A percentile compares a stretch with the other conserved stretches of the same genome.
Conservation (phyloP, 2,888 invertebrate species). For the Abrostola triplasia region DNA sequence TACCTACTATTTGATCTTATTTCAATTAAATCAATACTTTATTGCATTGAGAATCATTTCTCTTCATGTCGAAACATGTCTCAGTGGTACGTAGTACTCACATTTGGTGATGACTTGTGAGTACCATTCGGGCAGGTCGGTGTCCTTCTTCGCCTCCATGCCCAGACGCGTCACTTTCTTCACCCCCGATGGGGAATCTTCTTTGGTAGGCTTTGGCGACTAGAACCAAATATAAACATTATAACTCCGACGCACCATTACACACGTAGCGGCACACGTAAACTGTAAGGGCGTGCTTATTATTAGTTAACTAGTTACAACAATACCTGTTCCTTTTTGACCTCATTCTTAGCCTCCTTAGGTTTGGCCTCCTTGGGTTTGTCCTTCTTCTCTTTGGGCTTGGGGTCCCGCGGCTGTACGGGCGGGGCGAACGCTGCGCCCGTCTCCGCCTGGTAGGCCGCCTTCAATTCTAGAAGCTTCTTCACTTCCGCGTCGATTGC, state of each 20-base stretch:
- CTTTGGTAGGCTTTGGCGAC: constrained; percentile 80
- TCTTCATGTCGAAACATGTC: too few relatives aligned
- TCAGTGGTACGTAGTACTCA: too few relatives aligned
- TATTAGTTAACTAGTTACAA: too few relatives aligned
- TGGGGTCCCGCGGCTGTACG: constrained; percentile 66
- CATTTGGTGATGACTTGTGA: constrained; percentile 93
- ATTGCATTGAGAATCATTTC: too few relatives aligned
- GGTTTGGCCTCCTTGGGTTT: constrained; percentile 63
- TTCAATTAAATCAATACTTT: too few relatives aligned
- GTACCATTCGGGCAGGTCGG: constrained; percentile 99
- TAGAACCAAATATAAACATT: constrained; percentile 40
- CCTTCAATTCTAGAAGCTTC: constrained; percentile 89
- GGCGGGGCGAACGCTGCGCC: constrained; percentile 84
- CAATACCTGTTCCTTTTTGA: constrained; percentile 71
- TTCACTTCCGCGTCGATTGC: constrained; percentile 88
- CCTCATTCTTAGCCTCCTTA: constrained; percentile 64
- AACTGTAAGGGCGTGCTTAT: too few relatives aligned
- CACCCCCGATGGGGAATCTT: constrained; percentile 83
- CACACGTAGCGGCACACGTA: too few relatives aligned
- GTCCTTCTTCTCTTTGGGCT: constrained; percentile 72
- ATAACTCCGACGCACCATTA: too few relatives aligned
- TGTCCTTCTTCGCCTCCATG: constrained; percentile 97
- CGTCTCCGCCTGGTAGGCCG: constrained; percentile 89
- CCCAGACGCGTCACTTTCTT: constrained; percentile 98
- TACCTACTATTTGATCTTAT: too few relatives aligned